Base-by-base conservation (phyloP, 2,888 invertebrate species). In the Hypercompe scribonia region DNA sequence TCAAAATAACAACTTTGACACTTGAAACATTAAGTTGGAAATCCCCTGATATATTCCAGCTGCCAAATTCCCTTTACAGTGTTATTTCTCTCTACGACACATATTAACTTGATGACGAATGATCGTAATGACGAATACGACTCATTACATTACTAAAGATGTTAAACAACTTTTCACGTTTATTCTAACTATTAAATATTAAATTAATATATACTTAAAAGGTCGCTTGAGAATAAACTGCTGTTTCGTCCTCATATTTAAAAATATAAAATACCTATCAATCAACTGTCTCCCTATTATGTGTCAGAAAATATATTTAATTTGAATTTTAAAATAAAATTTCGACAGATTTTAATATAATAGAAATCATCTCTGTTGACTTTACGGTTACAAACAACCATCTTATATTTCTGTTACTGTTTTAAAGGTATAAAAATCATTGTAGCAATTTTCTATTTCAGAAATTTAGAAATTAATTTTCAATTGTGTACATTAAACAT, bases 21-120 rank as follows among this genome's bases (percentile, higher is more conserved):
- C 7, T n/a, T 15, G 18, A 69, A 31, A 63, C 72, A 73, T 76
- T 79, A 67, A 72, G 67, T 64, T 68, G 54, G 72, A 72, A 78
- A 58, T 84, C 31, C 80, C 67, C 73, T 75, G 84, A 71, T 73
- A 73, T 65, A 75, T 70, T 65, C 11, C 36, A 13, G 42, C 64
- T 82, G 80, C 74, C 82, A 79, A 84, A 82, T 82, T 81, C 75
- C 72, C 82, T 84, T 77, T 80, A 72, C 80, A 79, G 74, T 75
- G 84, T 82, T 84, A 82, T 84, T 77, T 78, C 74, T 82, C 68
- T 76, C 71, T 73, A 78, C 70, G 64, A 73, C 61, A 75, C 64
- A 75, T 69, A 79, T 78, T 65, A 65, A 72, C 71, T 72, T 73
- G 73, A 74, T 80, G 81, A 84, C 72, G 73, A 80, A 82, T 82